Conservation (phyloP, 2,113 vertebrate genomes). For the Epinephelus fuscoguttatus region DNA sequence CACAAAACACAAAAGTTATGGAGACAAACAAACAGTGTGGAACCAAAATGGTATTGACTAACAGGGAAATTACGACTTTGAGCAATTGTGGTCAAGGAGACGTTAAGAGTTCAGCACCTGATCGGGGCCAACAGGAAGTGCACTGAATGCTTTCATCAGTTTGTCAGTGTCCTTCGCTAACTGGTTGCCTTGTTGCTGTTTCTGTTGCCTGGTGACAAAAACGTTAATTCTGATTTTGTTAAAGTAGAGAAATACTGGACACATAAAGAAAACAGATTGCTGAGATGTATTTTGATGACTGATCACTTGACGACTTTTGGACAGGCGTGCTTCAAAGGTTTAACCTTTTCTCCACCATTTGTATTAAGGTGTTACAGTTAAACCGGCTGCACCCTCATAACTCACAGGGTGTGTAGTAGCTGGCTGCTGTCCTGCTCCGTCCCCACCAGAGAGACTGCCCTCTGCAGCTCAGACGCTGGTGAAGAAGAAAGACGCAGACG, state of each 20-base stretch:
- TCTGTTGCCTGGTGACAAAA: conserved; percentile 89
- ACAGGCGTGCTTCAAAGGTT: background rate
- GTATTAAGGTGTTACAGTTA: background rate
- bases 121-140: conserved; percentile 89
- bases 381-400: conserved; percentile 30
- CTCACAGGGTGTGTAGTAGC: conserved; percentile 93
- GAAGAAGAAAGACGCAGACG: conserved; percentile 21
- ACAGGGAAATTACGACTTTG: background rate
- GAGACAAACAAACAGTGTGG: background rate
- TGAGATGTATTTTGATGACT: background rate
- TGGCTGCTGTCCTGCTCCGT: conserved; percentile 90
- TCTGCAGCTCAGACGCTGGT: conserved; percentile 94
- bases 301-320: background rate
- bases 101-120: conserved; percentile 68
- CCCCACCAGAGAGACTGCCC: conserved; percentile 90
- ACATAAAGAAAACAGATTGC: background rate
- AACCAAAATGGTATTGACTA: background rate
- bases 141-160: conserved; percentile 93
- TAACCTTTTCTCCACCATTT: background rate
- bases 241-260: background rate
- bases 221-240: background rate
- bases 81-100: background rate
- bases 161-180: conserved; percentile 97
- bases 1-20: background rate
- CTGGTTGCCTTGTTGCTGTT: conserved; percentile 93